phyloP scores from a whole-genome alignment of 2,113 vertebrate species.

The Seriola aureovittata region DNA sequence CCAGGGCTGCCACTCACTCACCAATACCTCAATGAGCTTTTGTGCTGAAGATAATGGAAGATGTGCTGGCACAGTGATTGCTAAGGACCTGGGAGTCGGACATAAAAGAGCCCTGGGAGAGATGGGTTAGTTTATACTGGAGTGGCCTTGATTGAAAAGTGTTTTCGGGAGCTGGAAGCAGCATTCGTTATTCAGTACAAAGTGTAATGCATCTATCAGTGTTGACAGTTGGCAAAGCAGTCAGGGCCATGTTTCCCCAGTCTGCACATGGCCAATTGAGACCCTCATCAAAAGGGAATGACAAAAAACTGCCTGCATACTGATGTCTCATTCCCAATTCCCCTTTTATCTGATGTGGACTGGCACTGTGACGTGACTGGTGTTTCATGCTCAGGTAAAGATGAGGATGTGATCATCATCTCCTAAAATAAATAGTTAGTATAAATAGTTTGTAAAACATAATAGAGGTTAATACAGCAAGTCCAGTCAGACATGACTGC shows the following conservation, averaged over 20 bases:
- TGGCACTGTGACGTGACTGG: too few relatives aligned
- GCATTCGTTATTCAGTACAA: background rate
- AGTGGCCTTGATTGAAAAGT: slow-evolving; percentile 55
- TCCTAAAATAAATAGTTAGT: background rate
- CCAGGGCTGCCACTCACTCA: background rate
- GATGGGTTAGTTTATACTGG: slow-evolving; percentile 1
- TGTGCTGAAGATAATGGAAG: slow-evolving; percentile 45
- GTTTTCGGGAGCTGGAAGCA: slow-evolving; percentile 23
- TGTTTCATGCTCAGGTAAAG: background rate
- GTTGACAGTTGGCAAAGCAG: background rate
- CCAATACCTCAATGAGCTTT: background rate
- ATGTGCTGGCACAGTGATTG: slow-evolving; percentile 34
- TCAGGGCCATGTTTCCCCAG: background rate
- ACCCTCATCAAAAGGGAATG: background rate
- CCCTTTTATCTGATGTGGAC: background rate
- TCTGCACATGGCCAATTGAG: background rate
- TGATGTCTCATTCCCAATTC: background rate
- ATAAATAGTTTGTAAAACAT: background rate
- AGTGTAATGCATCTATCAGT: background rate
- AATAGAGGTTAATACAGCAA: too few relatives aligned
- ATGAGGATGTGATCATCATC: background rate
- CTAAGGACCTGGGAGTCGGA: slow-evolving; percentile 11
- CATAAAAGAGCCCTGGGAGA: slow-evolving; percentile 32
- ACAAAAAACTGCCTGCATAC: background rate
- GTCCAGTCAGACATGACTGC: background rate